Percentiles rank a stretch among this genome's conserved stretches.
These are phyloP conservation scores for Cuniculus paca DNA, from an alignment of 2,797 vertebrate genomes.

Conservation along the genomic window DNA sequence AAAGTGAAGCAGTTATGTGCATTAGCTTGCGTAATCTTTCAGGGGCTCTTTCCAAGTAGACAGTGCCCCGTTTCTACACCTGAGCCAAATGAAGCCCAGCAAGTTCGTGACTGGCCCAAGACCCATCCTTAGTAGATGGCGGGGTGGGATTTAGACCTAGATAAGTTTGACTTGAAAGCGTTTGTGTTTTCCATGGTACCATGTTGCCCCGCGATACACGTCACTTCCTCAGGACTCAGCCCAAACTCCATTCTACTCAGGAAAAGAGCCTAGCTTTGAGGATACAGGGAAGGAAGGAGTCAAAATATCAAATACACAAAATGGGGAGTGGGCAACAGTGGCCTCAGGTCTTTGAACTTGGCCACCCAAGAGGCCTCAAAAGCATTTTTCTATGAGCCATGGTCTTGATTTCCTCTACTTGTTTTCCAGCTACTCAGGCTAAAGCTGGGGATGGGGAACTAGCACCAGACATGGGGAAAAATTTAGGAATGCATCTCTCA, in stretches of 20 bases:
- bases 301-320: constrained; percentile 11
- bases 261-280: background rate
- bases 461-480: background rate
- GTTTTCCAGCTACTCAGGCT: background rate
- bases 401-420: background rate
- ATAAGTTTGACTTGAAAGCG: background rate
- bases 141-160: background rate
- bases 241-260: background rate
- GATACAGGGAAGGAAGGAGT: background rate
- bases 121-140: background rate
- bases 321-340: background rate
- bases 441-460: background rate
- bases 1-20: background rate
- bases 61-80: background rate
- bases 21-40: background rate
- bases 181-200: background rate
- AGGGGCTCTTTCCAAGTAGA: background rate
- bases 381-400: background rate
- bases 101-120: background rate
- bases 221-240: background rate
- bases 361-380: background rate
- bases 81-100: background rate
- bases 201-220: background rate
- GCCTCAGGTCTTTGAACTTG: background rate
- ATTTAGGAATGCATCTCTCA: background rate